phyloP scores from a whole-genome alignment of 2,797 vertebrate species.

The Danionella dracula region DNA sequence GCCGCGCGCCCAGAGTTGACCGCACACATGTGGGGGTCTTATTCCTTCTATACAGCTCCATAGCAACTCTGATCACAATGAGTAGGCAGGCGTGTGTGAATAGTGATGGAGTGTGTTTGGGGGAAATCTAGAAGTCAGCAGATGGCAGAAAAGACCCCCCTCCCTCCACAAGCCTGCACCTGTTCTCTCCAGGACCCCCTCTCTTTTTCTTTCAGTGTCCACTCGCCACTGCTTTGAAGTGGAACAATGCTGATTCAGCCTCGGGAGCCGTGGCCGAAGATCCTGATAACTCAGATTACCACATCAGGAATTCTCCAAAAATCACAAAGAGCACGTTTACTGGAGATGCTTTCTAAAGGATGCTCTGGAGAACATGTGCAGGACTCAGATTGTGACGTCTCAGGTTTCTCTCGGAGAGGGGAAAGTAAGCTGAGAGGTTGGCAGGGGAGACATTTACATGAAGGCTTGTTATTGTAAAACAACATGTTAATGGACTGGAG shows the following conservation, averaged over 20 bases:
- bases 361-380: background rate
- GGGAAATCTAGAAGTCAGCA: conserved; percentile 65
- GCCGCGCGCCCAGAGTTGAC: conserved; percentile 60
- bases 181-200: conserved; percentile 54
- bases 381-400: background rate
- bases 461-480: background rate
- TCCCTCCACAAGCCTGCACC: conserved; percentile 67
- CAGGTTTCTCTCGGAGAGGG: background rate
- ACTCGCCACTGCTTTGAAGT: conserved; percentile 63
- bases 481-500: background rate
- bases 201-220: conserved; percentile 58
- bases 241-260: conserved; percentile 62
- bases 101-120: conserved; percentile 63
- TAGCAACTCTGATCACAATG: conserved; percentile 60
- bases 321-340: conserved; percentile 11
- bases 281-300: conserved; percentile 49
- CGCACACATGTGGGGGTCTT: conserved; percentile 72
- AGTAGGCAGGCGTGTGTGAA: conserved; percentile 35
- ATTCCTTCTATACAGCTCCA: conserved; percentile 64
- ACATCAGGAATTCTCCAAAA: conserved; percentile 33
- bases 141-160: conserved; percentile 67
- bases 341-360: background rate
- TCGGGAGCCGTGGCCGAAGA: conserved; percentile 12
- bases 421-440: background rate
- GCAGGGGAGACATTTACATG: background rate